A percentile compares a stretch with the other conserved stretches of the same genome.
Evolutionary conservation across 2,888 invertebrate species (phyloP).

Genomic region (Drosophila paranaensis): DNA sequence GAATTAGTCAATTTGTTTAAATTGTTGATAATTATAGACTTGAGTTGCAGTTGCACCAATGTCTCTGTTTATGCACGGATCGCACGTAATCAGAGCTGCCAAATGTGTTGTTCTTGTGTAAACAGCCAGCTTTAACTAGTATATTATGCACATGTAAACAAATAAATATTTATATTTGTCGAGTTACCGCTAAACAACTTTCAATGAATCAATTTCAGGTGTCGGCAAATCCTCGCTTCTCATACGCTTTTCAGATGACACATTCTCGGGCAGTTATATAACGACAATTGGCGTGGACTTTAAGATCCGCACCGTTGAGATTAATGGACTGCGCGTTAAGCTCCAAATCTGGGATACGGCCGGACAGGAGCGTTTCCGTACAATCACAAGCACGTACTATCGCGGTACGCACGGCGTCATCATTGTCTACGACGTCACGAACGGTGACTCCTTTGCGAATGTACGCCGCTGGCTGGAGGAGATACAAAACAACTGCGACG

Average conservation of each 20-base stretch:
- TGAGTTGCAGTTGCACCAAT: slow-evolving; percentile 7
- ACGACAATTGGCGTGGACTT: slow-evolving; percentile 99
- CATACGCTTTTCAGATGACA: slow-evolving; percentile 98
- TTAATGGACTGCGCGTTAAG: slow-evolving; percentile 95
- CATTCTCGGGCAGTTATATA: slow-evolving; percentile 98
- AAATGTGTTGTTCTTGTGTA: slow-evolving; percentile 20
- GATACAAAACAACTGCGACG: slow-evolving; percentile 99
- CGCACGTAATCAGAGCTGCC: slow-evolving; percentile 32
- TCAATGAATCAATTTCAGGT: slow-evolving; percentile 87
- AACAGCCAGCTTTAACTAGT: slow-evolving; percentile 24
- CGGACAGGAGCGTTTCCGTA: slow-evolving; percentile 98
- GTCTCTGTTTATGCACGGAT: background rate
- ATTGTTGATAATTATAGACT: slow-evolving; percentile 2
- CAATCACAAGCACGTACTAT: slow-evolving; percentile 99
- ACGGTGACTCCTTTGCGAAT: slow-evolving; percentile 99
- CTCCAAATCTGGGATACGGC: slow-evolving; percentile 99
- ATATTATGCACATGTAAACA: slow-evolving; percentile 15
- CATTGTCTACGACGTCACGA: slow-evolving; percentile 99
- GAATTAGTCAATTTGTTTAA: background rate
- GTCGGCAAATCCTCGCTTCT: slow-evolving; percentile 99
- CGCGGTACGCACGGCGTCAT: slow-evolving; percentile 99
- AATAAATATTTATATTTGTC: background rate
- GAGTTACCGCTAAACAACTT: background rate
- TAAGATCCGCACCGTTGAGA: slow-evolving; percentile 98
- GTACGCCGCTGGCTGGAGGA: slow-evolving; percentile 99